Base-by-base conservation (phyloP, 1,140 invertebrate species). In the Tetramorium alpestre region DNA sequence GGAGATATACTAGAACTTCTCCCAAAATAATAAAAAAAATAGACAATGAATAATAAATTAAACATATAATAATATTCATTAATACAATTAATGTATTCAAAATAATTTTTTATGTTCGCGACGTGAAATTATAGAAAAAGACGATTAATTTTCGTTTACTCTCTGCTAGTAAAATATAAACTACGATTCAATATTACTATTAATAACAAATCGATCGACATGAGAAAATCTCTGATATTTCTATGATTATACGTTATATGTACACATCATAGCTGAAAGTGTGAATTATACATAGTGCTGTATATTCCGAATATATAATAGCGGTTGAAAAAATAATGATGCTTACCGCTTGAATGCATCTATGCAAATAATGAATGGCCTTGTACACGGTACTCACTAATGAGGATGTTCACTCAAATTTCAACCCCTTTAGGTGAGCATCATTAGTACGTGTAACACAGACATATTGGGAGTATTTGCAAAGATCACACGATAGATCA, bases 351-450 rank as follows among this genome's bases (percentile, higher is more conserved):
- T 82, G 11, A 73, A 22, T 47, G 16, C 47, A 73, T 16, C 16
- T 58, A 47, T 10, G 25, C 38, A 49, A 49, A 73, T 73, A 75
- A 75, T 10, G 38, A 81, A 62, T 4, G 25, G 13, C 7, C n/a
- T 49, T 5, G 25, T 60, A 47, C 5, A n/a, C 44, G 25, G 13
- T 47, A 44, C n/a, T 49, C 69, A 28, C 25, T 84, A 84, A 75
- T 73, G 69, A 75, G 69, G n/a, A 49, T 73, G 54, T 84, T 75
- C 62, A 38, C 69, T 84, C 69, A 28, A 33, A 84, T 75, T 84
- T 60, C 69, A 49, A 84, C 41, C 80, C 80, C 41, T 75, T 70
- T 49, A 11, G 54, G 25, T 73, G 60, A 60, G 41, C 25, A 73
- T 84, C 41, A 22, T 84, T 84, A 84, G 44, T 44, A 62, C 44